Base-by-base conservation (phyloP, 1,140 invertebrate genomes). In the Patella vulgata region DNA sequence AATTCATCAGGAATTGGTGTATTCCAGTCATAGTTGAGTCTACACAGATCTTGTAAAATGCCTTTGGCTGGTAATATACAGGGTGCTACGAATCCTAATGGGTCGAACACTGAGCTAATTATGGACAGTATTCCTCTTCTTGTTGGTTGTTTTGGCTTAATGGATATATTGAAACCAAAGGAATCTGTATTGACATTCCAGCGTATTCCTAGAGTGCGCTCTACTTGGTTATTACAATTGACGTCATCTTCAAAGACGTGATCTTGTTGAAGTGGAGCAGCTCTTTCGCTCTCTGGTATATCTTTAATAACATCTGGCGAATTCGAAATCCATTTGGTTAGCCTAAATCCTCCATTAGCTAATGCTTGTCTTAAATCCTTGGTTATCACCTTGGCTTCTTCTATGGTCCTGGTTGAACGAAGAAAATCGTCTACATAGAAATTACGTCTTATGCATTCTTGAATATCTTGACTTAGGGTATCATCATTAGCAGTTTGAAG, bases 341-440 rank as follows among this genome's bases (percentile, higher is more conserved):
- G n/a, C n/a, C n/a, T n/a, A n/a, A n/a, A n/a, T n/a, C n/a, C n/a
- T n/a, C n/a, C n/a, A n/a, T n/a, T n/a, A n/a, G n/a, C n/a, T n/a
- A n/a, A n/a, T n/a, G n/a, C n/a, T n/a, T n/a, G n/a, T n/a, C n/a
- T n/a, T n/a, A n/a, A n/a, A n/a, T n/a, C n/a, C n/a, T n/a, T n/a
- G n/a, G n/a, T n/a, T n/a, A n/a, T n/a, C n/a, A n/a, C n/a, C 17
- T 55, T 48, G 2, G 28, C 47, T 12, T 60, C 52, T 21, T 50
- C 23, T 42, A 14, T 52, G 8, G 40, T 31, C 6, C 31, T 25
- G 9, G 39, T 19, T 39, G 63, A 69, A 30, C 8, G 44, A 3
- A 69, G 36, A 4, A 44, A 50, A 52, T 65, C 59, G 28, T 65
- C 67, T 1, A 66, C 62, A 52, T 66, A 69, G 46, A 69, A 69